Base-by-base conservation (phyloP, 2,113 vertebrate genomes). In the Geococcyx californianus region DNA sequence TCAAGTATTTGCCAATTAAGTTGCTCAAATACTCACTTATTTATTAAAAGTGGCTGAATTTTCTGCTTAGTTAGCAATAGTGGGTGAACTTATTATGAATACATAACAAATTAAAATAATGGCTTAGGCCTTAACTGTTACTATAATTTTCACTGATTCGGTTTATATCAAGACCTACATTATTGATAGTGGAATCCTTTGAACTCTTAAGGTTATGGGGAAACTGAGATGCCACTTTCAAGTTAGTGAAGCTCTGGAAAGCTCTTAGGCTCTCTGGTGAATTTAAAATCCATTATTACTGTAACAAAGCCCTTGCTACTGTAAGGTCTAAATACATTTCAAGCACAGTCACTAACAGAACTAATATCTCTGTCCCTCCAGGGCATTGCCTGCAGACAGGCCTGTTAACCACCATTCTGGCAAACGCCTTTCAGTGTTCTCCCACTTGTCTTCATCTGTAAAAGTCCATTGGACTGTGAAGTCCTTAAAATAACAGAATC, bases 1-100 rank as follows among this genome's bases (percentile, higher is more conserved):
- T 88, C 85, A 70, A 87, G 70, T 75, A 96, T 82, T 91, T 96
- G 56, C 67, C 67, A 91, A 93, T 84, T 76, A 89, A 92, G 77
- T 87, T 89, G 34, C 51, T 88, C 78, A 79, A 95, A 95, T 59
- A 87, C 31, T 62, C 73, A 47, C 73, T 83, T 89, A 85, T 67
- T 94, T 94, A 95, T 89, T 87, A 89, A 15, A 94, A 87, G 29
- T 49, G 63, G 34, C 58, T 69, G 59, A 38, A 86, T 91, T 79
- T 95, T 93, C 89, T 96, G 72, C 83, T 95, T 95, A 62, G 59
- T 89, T 91, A 89, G 60, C 34, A 85, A 80, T 20, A 74, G 72
- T 45, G 16, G 52, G 67, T 84, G 62, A 90, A 67, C 36, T 28
- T 91, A 70, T 63, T 75, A 82, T 4, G 4, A 94, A 85, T 79